Percentiles rank a stretch among this genome's conserved stretches.
Evolutionary conservation across 2,888 invertebrate genomes (phyloP).

Genomic region (Drosophila melanosoma): DNA sequence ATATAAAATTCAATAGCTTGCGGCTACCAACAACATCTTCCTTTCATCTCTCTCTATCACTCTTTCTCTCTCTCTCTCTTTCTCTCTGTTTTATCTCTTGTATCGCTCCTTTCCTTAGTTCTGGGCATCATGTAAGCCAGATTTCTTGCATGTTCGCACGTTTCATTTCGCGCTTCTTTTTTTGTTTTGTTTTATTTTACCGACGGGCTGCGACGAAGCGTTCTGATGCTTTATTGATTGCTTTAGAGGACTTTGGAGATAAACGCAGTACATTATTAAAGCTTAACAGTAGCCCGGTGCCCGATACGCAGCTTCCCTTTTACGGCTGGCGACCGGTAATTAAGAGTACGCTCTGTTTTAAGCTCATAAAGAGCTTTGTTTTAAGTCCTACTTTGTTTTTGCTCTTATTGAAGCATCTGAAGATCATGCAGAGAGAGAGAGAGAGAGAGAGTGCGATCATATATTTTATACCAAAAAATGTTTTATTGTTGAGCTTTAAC

Average conservation of each 20-base stretch:
- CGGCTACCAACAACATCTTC: slow-evolving; percentile 32
- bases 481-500: slow-evolving; percentile 29
- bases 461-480: slow-evolving; percentile 22
- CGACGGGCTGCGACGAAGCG: slow-evolving; percentile 5
- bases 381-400: not conserved
- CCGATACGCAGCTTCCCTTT: slow-evolving; percentile 1
- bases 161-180: slow-evolving; percentile 33
- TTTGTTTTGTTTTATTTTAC: slow-evolving; percentile 45
- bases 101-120: slow-evolving; percentile 2
- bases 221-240: slow-evolving; percentile 54
- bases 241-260: slow-evolving; percentile 31
- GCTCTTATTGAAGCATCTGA: slow-evolving; percentile 13
- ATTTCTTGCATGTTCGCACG: slow-evolving; percentile 76
- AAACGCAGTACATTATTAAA: slow-evolving; percentile 51
- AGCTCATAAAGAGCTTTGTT: slow-evolving; percentile 35
- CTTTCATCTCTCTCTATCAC: not conserved
- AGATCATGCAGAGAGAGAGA: not conserved
- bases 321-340: slow-evolving; percentile 31
- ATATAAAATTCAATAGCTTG: slow-evolving; percentile 67
- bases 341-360: slow-evolving; percentile 31
- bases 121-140: slow-evolving; percentile 55
- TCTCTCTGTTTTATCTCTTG: slow-evolving; percentile 6
- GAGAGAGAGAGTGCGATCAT: not conserved
- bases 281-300: slow-evolving; percentile 30
- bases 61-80: not conserved